Evolutionary conservation across 2,113 vertebrate species (phyloP).

Genomic region (Nestor notabilis): DNA sequence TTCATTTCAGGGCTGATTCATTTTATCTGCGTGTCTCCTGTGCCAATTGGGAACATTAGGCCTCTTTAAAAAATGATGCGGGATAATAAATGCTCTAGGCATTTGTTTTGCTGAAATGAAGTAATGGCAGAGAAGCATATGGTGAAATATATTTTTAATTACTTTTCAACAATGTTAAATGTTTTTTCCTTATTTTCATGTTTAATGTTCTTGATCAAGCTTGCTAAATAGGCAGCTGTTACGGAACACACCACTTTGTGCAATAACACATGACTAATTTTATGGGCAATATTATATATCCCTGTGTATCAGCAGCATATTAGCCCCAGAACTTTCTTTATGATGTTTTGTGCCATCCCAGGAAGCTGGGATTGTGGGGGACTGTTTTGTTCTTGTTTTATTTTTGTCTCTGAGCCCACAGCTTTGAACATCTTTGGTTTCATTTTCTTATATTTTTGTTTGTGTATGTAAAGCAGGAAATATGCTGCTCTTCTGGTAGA

Average conservation of each 20-base stretch:
- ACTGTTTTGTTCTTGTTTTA: neutral
- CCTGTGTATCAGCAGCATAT: slow-evolving; percentile 30
- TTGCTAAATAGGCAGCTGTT: slow-evolving; percentile 59
- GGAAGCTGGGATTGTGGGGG: neutral
- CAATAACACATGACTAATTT: slow-evolving; percentile 74
- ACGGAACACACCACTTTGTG: slow-evolving; percentile 63
- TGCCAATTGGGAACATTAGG: slow-evolving; percentile 71
- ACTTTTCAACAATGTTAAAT: slow-evolving; percentile 80
- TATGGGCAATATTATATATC: slow-evolving; percentile 61
- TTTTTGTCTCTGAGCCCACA: neutral
- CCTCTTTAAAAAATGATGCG: slow-evolving; percentile 76
- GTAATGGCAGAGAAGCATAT: slow-evolving; percentile 73
- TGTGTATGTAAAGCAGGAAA: slow-evolving; percentile 50
- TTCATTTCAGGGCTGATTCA: slow-evolving; percentile 70
- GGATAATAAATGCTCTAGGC: slow-evolving; percentile 75
- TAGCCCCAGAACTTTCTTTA: slow-evolving; percentile 62
- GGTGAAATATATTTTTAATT: slow-evolving; percentile 84
- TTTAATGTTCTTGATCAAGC: slow-evolving; percentile 76
- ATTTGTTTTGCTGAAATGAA: slow-evolving; percentile 76
- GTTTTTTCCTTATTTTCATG: slow-evolving; percentile 76
- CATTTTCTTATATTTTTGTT: neutral
- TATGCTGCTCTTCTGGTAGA: neutral
- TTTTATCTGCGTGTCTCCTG: slow-evolving; percentile 65
- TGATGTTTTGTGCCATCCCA: slow-evolving; percentile 24
- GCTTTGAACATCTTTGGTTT: neutral